Percentiles rank a stretch among this genome's conserved stretches.
Evolutionary conservation across 2,797 vertebrate species (phyloP).

Genomic region (Microhierax caerulescens): DNA sequence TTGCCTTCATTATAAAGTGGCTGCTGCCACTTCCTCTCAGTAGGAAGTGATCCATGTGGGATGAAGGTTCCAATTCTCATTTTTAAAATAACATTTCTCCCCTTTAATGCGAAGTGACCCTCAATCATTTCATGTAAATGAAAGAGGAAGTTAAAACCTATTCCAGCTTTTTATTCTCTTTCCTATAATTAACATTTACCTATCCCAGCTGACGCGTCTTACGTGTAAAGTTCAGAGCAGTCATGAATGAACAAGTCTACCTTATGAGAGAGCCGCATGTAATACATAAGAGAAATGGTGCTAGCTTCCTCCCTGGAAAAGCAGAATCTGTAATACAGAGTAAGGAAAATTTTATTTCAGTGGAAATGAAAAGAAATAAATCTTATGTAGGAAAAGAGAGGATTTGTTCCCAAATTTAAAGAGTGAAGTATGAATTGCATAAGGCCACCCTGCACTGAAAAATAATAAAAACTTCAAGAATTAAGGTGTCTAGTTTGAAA

Average conservation of each 20-base stretch:
- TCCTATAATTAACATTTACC: constrained; percentile 48
- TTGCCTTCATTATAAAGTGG: constrained; percentile 16
- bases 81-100: constrained; percentile 33
- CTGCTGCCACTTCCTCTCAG: constrained; percentile 9
- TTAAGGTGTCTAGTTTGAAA: not conserved
- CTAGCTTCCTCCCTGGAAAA: constrained; percentile 24
- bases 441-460: not conserved
- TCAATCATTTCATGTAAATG: constrained; percentile 11
- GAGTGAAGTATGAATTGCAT: not conserved
- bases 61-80: not conserved
- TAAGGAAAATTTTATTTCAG: constrained; percentile 25
- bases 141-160: constrained; percentile 3
- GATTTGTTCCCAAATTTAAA: constrained; percentile 18
- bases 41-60: constrained; percentile 9
- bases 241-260: not conserved
- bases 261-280: not conserved
- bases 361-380: constrained; percentile 34
- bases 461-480: not conserved
- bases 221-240: not conserved
- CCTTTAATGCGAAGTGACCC: constrained; percentile 13
- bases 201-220: not conserved
- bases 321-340: not conserved
- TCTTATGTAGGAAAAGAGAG: not conserved
- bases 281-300: not conserved
- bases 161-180: constrained; percentile 9